Base-by-base conservation (phyloP, 2,113 vertebrate genomes). In the Labeo catla region DNA sequence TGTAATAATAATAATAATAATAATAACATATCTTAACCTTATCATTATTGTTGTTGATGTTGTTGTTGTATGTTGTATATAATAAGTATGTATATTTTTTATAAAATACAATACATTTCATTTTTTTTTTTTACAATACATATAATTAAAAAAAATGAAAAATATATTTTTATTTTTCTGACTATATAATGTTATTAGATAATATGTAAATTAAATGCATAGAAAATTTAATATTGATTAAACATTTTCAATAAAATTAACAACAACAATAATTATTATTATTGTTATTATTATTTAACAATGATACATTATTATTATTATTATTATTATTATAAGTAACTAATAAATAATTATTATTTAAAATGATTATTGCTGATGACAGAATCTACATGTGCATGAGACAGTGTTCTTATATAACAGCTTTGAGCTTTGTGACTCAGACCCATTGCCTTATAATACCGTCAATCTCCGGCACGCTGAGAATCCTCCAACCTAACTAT, bases 401-500 rank as follows among this genome's bases (percentile, higher is more conserved):
- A 66, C 52, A 28, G 74, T 74, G 59, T 88, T 82, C 72, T 83
- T 78, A 11, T 78, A 39, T 43, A 61, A 84, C 59, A 52, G 72
- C 50, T 76, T 82, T 76, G 70, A 79, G 79, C 78, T 54, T 80
- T 54, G 66, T 52, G 77, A 89, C 82, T 89, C 78, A 86, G 39
- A 80, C 81, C 78, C 70, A 34, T 45, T 84, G 34, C 70, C 81
- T 88, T 49, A 90, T 76, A 92, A 90, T 91, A 91, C 59, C 73
- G 84, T 90, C 86, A 78, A 66, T 52, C 87, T 74, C 90, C 79
- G 90, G 88, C 92, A 93, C 90, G 88, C 87, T 76, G 94, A 94
- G 94, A 92, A 92, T 93, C 92, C 87, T 84, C 89, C 91, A 90
- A 90, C 89, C 89, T 82, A 90, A 88, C 89, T 88, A 89, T 86